Evolutionary conservation across 2,888 invertebrate genomes (phyloP).

Genomic region (Hyposoter didymator): DNA sequence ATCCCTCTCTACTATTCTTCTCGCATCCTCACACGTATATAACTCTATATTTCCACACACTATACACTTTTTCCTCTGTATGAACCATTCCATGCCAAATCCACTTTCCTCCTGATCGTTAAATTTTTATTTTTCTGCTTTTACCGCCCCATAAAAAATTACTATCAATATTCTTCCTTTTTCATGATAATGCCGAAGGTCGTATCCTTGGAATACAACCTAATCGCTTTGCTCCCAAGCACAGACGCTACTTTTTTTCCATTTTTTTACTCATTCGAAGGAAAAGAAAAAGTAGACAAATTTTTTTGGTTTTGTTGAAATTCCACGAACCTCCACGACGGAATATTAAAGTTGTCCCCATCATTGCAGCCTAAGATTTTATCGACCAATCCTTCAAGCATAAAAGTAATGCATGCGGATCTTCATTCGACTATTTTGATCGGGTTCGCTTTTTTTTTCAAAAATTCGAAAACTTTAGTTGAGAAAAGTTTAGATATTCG

Average conservation of each 20-base stretch:
- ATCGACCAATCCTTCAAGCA: not conserved
- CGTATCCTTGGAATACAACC: not conserved
- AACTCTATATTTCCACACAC: not conserved
- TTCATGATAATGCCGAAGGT: not conserved
- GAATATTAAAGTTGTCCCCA: not conserved
- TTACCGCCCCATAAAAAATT: not conserved
- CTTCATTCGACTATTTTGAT: not conserved
- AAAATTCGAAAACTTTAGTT: not conserved
- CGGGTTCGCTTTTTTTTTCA: not conserved
- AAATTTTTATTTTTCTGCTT: constrained; percentile 16
- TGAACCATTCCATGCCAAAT: constrained; percentile 11
- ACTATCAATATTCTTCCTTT: not conserved
- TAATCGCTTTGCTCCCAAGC: not conserved
- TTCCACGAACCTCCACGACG: not conserved
- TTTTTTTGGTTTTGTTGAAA: not conserved
- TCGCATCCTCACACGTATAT: not conserved
- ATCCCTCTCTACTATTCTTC: constrained; percentile 8
- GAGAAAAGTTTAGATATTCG: not conserved
- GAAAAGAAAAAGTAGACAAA: not conserved
- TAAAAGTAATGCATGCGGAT: not conserved
- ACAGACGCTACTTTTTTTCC: not conserved
- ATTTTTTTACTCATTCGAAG: not conserved
- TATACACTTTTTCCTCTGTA: not conserved
- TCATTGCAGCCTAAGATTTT: not conserved
- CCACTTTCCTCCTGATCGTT: constrained; percentile 11